These are phyloP conservation scores for Chirona hameri DNA, from an alignment of 2,888 invertebrate genomes.

Conservation along the genomic window DNA sequence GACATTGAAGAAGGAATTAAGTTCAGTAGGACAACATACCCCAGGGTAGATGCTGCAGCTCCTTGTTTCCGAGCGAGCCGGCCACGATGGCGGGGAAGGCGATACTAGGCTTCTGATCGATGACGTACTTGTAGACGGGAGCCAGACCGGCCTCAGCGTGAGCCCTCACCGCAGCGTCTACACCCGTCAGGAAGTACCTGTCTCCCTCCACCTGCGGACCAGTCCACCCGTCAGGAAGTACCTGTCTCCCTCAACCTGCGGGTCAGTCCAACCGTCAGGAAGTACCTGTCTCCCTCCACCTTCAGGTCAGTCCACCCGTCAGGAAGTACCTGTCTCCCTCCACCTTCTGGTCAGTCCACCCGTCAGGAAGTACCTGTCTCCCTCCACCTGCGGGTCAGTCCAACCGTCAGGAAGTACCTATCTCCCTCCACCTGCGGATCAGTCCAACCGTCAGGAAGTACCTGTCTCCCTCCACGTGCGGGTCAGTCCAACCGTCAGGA, in stretches of 20 bases:
- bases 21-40: not conserved
- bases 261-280: not conserved
- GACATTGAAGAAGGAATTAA: no score
- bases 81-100: not conserved
- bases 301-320: not conserved
- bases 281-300: not conserved
- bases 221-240: not conserved
- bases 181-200: not conserved
- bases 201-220: not conserved
- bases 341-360: no score
- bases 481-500: no score
- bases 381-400: no score
- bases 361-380: no score
- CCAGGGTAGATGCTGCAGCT: slow-evolving; percentile 8
- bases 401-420: no score
- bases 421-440: no score
- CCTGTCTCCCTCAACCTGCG: not conserved
- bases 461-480: no score
- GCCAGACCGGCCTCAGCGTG: slow-evolving; percentile 8
- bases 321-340: not conserved
- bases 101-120: not conserved
- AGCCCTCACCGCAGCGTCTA: not conserved
- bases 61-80: not conserved
- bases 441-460: no score
- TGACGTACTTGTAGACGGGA: slow-evolving; percentile 29